Percentiles rank a stretch among this genome's conserved stretches.
phyloP scores from a whole-genome alignment of 2,113 vertebrate genomes.

The Protomyctophum bolini region DNA sequence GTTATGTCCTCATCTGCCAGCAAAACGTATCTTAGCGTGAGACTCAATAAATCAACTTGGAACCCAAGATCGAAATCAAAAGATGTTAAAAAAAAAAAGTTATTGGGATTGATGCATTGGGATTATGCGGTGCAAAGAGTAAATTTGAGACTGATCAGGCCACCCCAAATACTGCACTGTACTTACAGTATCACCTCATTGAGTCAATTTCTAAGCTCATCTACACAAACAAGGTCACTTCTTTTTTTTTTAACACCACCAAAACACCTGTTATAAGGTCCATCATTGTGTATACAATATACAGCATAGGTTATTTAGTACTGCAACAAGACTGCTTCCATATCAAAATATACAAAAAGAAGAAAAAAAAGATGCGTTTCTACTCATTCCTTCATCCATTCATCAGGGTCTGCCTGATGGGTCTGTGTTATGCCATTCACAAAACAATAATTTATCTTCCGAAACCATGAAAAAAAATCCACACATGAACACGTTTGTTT shows the following conservation, averaged over 20 bases:
- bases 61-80: background rate
- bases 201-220: constrained; percentile 26
- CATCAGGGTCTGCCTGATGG: constrained; percentile 28
- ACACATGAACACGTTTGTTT: constrained; percentile 34
- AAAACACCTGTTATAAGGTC: constrained; percentile 61
- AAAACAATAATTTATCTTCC: constrained; percentile 23
- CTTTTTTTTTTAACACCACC: constrained; percentile 38
- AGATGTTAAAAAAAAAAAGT: background rate
- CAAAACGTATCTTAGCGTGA: constrained; percentile 23
- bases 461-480: constrained; percentile 18
- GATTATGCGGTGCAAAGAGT: constrained; percentile 36
- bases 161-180: constrained; percentile 19
- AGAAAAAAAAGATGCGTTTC: constrained; percentile 22
- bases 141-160: constrained; percentile 23
- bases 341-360: constrained; percentile 68
- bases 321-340: constrained; percentile 65
- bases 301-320: constrained; percentile 57
- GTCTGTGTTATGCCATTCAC: constrained; percentile 24
- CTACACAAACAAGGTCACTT: constrained; percentile 62
- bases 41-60: background rate
- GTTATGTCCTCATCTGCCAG: constrained; percentile 8
- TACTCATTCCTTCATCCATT: constrained; percentile 33
- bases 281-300: constrained; percentile 56
- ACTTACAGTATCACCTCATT: background rate
- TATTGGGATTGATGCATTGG: constrained; percentile 6